Conservation (phyloP, 2,888 invertebrate species). For the Oxyscelio sp. region DNA sequence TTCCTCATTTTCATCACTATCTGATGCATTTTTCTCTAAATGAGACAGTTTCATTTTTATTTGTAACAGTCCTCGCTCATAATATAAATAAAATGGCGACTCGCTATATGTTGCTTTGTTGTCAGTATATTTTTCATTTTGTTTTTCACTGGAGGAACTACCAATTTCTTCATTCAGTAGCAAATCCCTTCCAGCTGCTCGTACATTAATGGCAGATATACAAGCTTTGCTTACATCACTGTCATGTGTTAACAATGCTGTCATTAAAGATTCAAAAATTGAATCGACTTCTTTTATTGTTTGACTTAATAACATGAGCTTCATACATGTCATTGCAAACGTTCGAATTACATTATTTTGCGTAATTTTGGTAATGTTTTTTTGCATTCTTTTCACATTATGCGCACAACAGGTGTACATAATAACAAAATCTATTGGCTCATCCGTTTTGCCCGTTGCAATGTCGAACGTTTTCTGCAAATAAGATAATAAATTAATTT, state of each 20-base stretch:
- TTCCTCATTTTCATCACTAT: not conserved
- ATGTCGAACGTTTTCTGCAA: slow-evolving; percentile 15
- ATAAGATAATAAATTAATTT: not conserved
- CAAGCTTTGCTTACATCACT: not conserved
- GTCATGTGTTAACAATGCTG: not conserved
- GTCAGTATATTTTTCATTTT: no score
- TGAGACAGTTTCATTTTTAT: not conserved
- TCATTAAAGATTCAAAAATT: slow-evolving; percentile 16
- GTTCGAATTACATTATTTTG: not conserved
- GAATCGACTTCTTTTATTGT: not conserved
- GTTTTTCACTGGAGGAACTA: no score
- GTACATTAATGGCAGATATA: not conserved
- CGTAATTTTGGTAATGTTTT: not conserved
- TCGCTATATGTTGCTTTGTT: not conserved
- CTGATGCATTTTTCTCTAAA: not conserved
- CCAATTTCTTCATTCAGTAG: no score
- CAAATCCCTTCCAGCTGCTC: not conserved
- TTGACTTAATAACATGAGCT: slow-evolving; percentile 4
- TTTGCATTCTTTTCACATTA: slow-evolving; percentile 5
- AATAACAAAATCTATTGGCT: slow-evolving; percentile 9
- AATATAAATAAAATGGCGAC: slow-evolving; percentile 15
- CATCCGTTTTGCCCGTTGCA: no score
- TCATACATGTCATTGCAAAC: no score
- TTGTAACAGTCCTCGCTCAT: not conserved
- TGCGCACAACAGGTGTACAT: slow-evolving; percentile 15